Evolutionary conservation across 2,888 invertebrate genomes (phyloP), one percentile per base, ranked within the genome.

Genomic region (Strigamia crassipes): DNA sequence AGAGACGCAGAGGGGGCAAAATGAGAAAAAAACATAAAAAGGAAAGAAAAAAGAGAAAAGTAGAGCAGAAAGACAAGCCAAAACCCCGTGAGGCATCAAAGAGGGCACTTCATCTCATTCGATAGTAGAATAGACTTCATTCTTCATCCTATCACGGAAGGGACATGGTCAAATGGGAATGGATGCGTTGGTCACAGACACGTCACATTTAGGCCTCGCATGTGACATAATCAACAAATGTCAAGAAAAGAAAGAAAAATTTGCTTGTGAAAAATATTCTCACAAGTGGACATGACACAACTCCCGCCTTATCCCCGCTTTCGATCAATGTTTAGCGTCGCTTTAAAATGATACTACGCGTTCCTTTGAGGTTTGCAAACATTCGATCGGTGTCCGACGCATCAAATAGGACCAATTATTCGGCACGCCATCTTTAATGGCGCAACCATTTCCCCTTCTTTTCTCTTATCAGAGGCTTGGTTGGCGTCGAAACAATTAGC

Each of bases 71-170:
- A 56, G 56, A 56, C 56, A 56, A 56, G 21, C 56, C 56, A 18
- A 56, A 56, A 56, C 56, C 56, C 56, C 56, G 18, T 56, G 56
- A 18, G 56, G 56, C 56, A 56, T 56, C 56, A 56, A 56, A 56
- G 56, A 56, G 56, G 56, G 56, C 56, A 56, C 56, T 56, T 56
- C 56, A 56, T 56, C 56, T 56, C 56, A 56, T 56, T 56, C 56
- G 56, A 56, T 56, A 56, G 56, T 56, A 56, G 56, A 56, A 56
- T 38, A 56, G 56, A 56, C 56, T 56, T 56, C 56, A 56, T 56
- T 56, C 56, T 56, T 56, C 56, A 56, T 56, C 56, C 56, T 56
- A 56, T n/a, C 56, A n/a, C 56, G 56, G 56, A 56, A 56, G 56
- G 56, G 56, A 56, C 56, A 56, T 56, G 56, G 56, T 21, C 56